Conservation (phyloP, 2,113 vertebrate species). For the Parus major region DNA sequence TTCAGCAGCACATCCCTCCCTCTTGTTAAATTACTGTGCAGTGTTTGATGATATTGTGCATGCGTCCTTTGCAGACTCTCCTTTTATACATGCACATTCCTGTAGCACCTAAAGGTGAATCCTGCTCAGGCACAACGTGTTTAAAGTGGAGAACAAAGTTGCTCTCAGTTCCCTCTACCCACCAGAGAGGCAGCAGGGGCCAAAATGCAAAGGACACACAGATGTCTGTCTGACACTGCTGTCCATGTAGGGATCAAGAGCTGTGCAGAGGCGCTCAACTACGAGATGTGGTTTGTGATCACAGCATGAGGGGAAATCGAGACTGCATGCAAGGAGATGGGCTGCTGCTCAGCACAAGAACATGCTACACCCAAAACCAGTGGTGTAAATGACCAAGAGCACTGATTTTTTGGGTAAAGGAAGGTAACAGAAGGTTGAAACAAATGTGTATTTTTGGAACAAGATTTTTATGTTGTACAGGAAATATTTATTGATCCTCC, state of each 20-base stretch:
- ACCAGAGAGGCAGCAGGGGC: neutral
- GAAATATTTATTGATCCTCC: neutral
- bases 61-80: neutral
- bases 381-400: neutral
- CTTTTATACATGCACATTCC: neutral
- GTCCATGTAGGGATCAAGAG: fast-evolving
- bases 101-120: fast-evolving
- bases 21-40: neutral
- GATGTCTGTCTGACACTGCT: fast-evolving
- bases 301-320: fast-evolving
- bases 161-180: neutral
- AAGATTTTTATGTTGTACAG: neutral
- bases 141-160: neutral
- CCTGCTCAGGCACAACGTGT: fast-evolving
- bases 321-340: neutral
- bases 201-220: neutral
- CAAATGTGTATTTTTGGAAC: neutral
- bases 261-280: neutral
- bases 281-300: neutral
- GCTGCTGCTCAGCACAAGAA: neutral
- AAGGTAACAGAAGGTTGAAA: neutral
- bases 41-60: neutral
- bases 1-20: neutral
- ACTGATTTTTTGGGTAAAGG: neutral
- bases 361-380: neutral